Evolutionary conservation across 2,113 vertebrate species (phyloP).

Genomic region (Petrocephalus zakoni): DNA sequence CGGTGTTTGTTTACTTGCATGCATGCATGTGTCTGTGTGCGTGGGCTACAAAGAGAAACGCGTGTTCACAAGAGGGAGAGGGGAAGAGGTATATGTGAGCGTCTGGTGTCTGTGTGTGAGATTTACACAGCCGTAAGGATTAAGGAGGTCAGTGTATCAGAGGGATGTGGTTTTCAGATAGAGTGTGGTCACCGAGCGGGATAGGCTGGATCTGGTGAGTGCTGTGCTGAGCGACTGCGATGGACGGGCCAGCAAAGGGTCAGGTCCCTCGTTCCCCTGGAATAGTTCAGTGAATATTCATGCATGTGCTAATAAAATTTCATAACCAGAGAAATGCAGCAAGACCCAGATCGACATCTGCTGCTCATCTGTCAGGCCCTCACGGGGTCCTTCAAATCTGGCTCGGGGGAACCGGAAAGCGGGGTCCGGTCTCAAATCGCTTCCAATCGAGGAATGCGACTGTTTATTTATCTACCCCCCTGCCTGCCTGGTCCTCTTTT

Average conservation of each 20-base stretch:
- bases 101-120: constrained; percentile 4
- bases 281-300: background rate
- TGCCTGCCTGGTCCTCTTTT: constrained; percentile 10
- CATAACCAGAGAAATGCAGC: background rate
- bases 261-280: background rate
- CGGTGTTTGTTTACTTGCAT: background rate
- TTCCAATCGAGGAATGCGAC: constrained; percentile 30
- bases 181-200: background rate
- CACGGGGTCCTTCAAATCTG: background rate
- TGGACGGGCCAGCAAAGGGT: background rate
- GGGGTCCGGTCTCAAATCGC: constrained; percentile 19
- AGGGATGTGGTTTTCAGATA: background rate
- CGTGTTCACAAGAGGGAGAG: background rate
- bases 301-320: background rate
- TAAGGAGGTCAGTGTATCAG: background rate
- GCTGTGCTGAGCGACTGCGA: background rate
- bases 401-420: background rate
- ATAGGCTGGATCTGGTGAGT: background rate
- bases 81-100: background rate
- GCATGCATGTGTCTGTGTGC: background rate
- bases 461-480: constrained; percentile 19
- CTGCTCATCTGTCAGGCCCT: constrained; percentile 19
- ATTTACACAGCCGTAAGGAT: background rate
- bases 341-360: constrained; percentile 21
- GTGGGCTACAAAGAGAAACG: background rate